These are phyloP conservation scores for Pararge aegeria DNA, from an alignment of 1,140 invertebrate genomes.

Conservation along the genomic window DNA sequence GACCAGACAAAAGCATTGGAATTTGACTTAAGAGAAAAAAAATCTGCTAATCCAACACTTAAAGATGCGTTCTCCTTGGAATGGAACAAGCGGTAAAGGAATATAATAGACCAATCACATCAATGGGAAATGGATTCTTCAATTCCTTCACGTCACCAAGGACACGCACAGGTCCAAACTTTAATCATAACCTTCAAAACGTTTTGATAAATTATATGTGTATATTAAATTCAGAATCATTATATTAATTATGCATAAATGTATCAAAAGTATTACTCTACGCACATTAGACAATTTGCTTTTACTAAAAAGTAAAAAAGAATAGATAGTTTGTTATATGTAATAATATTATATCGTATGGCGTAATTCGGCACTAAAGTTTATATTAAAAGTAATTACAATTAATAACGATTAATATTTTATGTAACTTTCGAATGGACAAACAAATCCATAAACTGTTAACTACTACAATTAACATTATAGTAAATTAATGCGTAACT, in stretches of 20 bases:
- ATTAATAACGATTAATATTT: slow-evolving; percentile 11
- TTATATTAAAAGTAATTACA: slow-evolving; percentile 15
- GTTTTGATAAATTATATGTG: slow-evolving; percentile 25
- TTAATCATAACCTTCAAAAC: slow-evolving; percentile 29
- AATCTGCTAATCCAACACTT: no score
- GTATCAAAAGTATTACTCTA: slow-evolving; percentile 31
- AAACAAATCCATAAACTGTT: slow-evolving; percentile 3
- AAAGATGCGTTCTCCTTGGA: no score
- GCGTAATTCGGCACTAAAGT: slow-evolving; percentile 36
- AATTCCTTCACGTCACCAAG: neutral
- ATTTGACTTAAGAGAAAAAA: no score
- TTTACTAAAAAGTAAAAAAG: slow-evolving; percentile 34
- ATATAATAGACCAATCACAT: no score
- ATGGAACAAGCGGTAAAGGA: no score
- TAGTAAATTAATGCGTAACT: neutral
- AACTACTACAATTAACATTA: neutral
- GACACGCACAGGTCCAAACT: slow-evolving; percentile 8
- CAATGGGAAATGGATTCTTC: no score
- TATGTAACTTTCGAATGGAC: neutral
- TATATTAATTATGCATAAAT: slow-evolving; percentile 24
- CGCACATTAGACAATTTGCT: slow-evolving; percentile 38
- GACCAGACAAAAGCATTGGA: no score
- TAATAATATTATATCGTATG: slow-evolving; percentile 37
- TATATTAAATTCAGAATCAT: slow-evolving; percentile 15
- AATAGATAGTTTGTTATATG: slow-evolving; percentile 30